Evolutionary conservation across 2,797 vertebrate genomes (phyloP), one percentile per base, ranked within the genome.

Genomic region (Spatula clypeata): DNA sequence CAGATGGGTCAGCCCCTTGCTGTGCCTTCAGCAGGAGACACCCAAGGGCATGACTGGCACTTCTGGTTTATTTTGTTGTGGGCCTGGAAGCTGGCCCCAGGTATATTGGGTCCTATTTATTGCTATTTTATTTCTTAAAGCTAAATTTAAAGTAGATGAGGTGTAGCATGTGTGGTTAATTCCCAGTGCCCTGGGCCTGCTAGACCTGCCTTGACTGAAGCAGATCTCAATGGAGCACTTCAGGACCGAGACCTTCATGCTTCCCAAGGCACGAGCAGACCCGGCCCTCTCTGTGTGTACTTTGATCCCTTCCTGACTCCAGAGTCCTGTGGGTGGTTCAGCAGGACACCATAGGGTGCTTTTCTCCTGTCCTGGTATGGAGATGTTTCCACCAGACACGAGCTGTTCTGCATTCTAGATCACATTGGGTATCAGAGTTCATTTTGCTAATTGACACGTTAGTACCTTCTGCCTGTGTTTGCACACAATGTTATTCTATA

Each of bases 221-320:
- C 40, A 72, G 61, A 6, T 40, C 40, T 42, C 60, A 26, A 8
- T 84, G 66, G 15, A 79, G 23, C 11, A 45, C 49, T 40, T 83
- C 51, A 38, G 61, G 19, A 77, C 8, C 7, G 16, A 34, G 57
- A 55, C 26, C 29, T 55, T 70, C 5, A 0, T 11, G 18, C 7
- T 8, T 9, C 47, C 36, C 47, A 5, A 17, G 24, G 60, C 16
- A 9, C 34, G 1, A 1, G 7, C 36, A 75, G 58, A n/a, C 9
- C 24, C 72, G 62, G 5, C 12, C 2, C 32, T n/a, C 0, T 0
- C 4, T 53, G 2, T 55, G 1, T 20, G 11, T 62, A 32, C n/a
- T 66, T 61, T 83, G 27, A 13, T 21, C 26, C 17, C 12, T 31
- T 62, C 13, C n/a, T 77, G 38, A 7, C 45, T n/a, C 36, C 55